Conservation (phyloP, 1,140 invertebrate genomes). For the Probaryconus sp. region DNA sequence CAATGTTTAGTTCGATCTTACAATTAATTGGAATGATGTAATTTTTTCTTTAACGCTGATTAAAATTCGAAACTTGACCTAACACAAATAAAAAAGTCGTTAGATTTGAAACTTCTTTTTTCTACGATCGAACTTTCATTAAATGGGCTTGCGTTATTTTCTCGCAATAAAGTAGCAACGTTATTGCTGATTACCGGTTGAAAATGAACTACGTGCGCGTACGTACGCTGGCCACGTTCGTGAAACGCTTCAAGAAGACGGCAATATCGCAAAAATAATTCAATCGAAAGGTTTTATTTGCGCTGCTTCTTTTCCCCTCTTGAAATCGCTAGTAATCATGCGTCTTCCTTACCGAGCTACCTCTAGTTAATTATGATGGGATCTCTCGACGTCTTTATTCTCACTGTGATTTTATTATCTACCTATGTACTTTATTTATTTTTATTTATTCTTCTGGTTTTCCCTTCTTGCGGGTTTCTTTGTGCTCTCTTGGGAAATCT, state of each 20-base stretch:
- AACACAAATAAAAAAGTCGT: not conserved
- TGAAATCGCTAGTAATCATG: slow-evolving; percentile 5
- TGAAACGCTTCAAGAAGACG: slow-evolving; percentile 20
- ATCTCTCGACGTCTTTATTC: not conserved
- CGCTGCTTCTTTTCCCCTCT: slow-evolving; percentile 28
- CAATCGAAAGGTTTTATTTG: slow-evolving; percentile 42
- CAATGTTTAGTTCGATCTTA: too few species aligned
- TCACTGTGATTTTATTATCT: not conserved
- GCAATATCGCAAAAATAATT: slow-evolving; percentile 44
- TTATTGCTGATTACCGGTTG: slow-evolving; percentile 40
- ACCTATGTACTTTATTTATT: too few species aligned
- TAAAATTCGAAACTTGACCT: too few species aligned
- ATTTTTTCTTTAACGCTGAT: too few species aligned
- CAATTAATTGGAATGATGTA: too few species aligned
- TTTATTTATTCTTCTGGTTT: too few species aligned
- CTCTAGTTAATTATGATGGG: not conserved
- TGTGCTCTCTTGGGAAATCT: not conserved
- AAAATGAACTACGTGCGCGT: slow-evolving; percentile 31
- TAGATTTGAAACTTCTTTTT: slow-evolving; percentile 20
- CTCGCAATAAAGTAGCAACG: slow-evolving; percentile 29
- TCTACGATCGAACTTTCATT: slow-evolving; percentile 25
- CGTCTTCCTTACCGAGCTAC: not conserved
- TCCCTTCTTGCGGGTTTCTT: too few species aligned
- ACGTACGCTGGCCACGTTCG: slow-evolving; percentile 38
- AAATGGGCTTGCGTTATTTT: slow-evolving; percentile 36